Base-by-base conservation (phyloP, 23 tunicate species). In the Phallusia fumigata region DNA sequence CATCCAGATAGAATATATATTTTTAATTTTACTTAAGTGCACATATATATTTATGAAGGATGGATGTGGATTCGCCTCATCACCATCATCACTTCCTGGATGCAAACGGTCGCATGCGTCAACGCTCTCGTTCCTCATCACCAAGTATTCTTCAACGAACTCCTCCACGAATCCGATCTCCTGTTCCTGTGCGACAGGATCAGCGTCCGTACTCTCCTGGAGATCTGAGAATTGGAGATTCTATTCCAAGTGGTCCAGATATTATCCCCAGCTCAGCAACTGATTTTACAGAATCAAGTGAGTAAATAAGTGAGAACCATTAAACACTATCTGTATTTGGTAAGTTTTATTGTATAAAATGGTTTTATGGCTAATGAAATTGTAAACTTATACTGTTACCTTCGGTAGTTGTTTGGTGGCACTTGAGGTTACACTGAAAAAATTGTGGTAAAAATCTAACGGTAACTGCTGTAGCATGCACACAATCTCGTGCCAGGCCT, bases 131-230 rank as follows among this genome's bases (percentile, higher is more conserved):
- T 11, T 84, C 87, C 51, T 84, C 87, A 52, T 84, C 87, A n/a
- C 81, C 87, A 32, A 79, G 76, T n/a, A 76, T 35, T 76, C 87
- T 76, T 76, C 75, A 84, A 53, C 77, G 53, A 0, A 80, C 84
- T 32, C 90, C 84, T 40, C 75, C 84, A 0, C 80, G 85, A 33
- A 76, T 76, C 77, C 65, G 82, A 12, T 81, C 91, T 36, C 91
- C 85, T 1, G 80, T 35, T 31, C 82, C 73, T 30, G 76, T 74
- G 40, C 85, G 31, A 34, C 74, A 58, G 15, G 91, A 87, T 65
- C 81, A 87, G 21, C 45, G 72, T 26, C 91, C 91, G 0, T 87
- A 87, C 73, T 87, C 91, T 19, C 91, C 91, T 6, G 91, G 91
- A 5, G 91, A 87, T 53, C 88, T 84, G 32, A 78, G 79, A 18